phyloP scores from a whole-genome alignment of 2,797 vertebrate genomes.

The Chloroceryle amazona region DNA sequence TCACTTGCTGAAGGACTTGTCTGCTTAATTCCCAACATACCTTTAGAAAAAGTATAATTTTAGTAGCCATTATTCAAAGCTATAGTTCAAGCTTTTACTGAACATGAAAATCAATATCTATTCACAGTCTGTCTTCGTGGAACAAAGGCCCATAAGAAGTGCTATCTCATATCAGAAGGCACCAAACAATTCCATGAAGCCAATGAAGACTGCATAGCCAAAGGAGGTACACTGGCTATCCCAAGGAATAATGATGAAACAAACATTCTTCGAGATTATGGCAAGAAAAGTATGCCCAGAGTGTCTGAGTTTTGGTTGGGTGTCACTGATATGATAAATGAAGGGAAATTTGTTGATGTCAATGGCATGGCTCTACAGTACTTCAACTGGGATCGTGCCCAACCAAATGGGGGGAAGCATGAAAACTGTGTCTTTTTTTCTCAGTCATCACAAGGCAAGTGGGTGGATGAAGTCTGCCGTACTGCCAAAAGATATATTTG shows the following conservation, averaged over 20 bases:
- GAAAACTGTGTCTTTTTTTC: conserved; percentile 93
- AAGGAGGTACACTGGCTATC: conserved; percentile 92
- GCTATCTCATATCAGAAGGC: conserved; percentile 90
- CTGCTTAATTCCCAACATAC: neutral
- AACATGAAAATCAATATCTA: conserved; percentile 22
- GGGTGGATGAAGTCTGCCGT: conserved; percentile 92
- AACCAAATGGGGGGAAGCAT: conserved; percentile 92
- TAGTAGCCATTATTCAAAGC: neutral
- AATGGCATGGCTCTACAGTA: conserved; percentile 89
- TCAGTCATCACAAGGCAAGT: conserved; percentile 91
- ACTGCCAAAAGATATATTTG: conserved; percentile 94
- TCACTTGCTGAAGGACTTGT: neutral
- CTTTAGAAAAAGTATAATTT: neutral
- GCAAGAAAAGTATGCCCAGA: conserved; percentile 86
- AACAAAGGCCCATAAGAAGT: conserved; percentile 93
- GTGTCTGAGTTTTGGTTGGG: conserved; percentile 94
- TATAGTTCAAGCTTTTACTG: neutral
- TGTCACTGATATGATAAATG: conserved; percentile 91
- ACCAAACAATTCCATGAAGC: conserved; percentile 94
- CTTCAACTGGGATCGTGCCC: conserved; percentile 92
- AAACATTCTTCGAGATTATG: conserved; percentile 88
- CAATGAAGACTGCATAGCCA: conserved; percentile 96
- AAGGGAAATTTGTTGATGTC: conserved; percentile 95
- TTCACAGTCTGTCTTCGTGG: conserved; percentile 95
- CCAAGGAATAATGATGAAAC: conserved; percentile 90